Conservation (phyloP, 1,140 invertebrate genomes). For the Sitobion miscanthi region DNA sequence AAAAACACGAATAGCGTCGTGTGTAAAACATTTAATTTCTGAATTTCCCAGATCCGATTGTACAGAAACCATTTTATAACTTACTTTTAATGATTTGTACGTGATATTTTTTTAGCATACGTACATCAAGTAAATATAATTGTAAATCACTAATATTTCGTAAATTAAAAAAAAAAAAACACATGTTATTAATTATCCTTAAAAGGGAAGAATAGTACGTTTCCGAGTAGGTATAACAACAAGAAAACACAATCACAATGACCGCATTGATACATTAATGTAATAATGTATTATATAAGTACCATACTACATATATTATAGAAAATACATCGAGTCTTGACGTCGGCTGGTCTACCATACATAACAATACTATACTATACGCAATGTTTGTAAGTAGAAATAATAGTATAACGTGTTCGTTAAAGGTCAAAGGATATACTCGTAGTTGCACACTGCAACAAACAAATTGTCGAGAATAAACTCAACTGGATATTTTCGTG, state of each 20-base stretch:
- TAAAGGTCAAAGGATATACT: slow-evolving; percentile 34
- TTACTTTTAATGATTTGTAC: background rate
- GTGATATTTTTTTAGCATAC: background rate
- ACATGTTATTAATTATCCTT: background rate
- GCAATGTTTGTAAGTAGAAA: background rate
- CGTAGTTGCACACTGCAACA: background rate
- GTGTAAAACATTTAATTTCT: background rate
- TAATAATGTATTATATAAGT: background rate
- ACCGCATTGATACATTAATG: background rate
- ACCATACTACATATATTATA: background rate
- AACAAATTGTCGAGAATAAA: background rate
- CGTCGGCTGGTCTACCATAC: background rate
- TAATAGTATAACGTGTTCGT: too few species aligned
- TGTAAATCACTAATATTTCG: background rate
- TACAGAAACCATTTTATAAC: background rate
- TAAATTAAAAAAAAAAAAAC: background rate
- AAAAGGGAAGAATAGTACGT: background rate
- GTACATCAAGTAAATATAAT: background rate
- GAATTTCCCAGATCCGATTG: background rate
- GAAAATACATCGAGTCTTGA: background rate
- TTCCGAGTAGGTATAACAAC: background rate
- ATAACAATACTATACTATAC: too few species aligned
- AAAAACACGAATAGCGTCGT: background rate
- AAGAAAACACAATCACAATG: background rate
- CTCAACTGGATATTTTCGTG: background rate